A percentile compares a stretch with the other conserved stretches of the same genome.
These are phyloP conservation scores for Zosterops japonicus DNA, from an alignment of 2,113 vertebrate species.

Conservation along the genomic window DNA sequence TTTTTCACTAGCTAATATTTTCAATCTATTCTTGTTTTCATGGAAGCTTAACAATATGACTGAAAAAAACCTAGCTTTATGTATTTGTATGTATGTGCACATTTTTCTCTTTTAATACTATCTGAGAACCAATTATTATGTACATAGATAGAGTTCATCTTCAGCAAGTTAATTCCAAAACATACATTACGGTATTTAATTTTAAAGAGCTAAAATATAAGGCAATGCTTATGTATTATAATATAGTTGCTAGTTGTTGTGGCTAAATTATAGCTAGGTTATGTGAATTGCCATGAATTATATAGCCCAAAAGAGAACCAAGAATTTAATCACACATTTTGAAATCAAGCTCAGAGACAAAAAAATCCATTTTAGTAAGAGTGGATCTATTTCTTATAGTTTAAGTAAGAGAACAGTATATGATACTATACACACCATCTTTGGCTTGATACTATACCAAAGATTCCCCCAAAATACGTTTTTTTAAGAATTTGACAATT, in stretches of 20 bases:
- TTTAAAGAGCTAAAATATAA: background rate
- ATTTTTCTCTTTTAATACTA: background rate
- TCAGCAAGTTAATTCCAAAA: background rate
- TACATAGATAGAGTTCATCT: background rate
- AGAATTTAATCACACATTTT: background rate
- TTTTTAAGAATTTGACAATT: background rate
- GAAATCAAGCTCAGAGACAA: background rate
- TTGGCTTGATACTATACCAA: background rate
- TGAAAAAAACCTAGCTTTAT: background rate
- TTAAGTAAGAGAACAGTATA: background rate
- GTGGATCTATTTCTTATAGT: background rate
- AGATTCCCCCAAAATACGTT: background rate
- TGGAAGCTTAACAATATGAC: background rate
- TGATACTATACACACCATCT: background rate
- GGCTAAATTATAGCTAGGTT: background rate
- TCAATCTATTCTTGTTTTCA: background rate
- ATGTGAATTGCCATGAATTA: background rate
- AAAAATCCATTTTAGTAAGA: background rate
- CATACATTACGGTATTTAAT: background rate
- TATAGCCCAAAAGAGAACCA: background rate
- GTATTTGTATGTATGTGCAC: background rate
- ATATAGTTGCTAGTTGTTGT: background rate
- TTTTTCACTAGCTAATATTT: background rate
- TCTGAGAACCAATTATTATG: background rate
- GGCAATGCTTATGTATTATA: background rate